Evolutionary conservation across 1,140 invertebrate species (phyloP).

Genomic region (Drosophila truncata): DNA sequence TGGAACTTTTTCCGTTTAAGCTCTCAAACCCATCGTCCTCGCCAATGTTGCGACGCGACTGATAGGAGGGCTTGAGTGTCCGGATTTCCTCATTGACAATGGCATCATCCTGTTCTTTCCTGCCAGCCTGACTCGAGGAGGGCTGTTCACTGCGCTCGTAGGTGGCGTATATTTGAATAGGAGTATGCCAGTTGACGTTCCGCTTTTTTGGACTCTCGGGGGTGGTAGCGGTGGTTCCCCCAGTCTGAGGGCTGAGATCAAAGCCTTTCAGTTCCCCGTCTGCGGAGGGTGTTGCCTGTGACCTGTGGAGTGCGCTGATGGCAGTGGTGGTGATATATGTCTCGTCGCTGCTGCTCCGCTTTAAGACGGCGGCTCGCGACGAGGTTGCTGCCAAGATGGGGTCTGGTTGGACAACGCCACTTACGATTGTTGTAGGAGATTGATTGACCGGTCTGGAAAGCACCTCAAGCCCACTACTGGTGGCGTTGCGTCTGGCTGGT

Average conservation of each 20-base stretch:
- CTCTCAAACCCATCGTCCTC: constrained; percentile 95
- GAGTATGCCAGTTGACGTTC: constrained; percentile 84
- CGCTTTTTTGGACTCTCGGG: constrained; percentile 77
- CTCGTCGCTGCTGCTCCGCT: constrained; percentile 48
- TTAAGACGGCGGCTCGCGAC: constrained; percentile 13
- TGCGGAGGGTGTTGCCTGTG: constrained; percentile 14
- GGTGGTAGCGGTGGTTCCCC: background rate
- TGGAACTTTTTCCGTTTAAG: constrained; percentile 92
- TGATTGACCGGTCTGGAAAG: constrained; percentile 22
- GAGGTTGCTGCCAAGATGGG: constrained; percentile 3
- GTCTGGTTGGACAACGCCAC: constrained; percentile 14
- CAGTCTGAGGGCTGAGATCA: constrained; percentile 56
- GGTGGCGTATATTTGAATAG: constrained; percentile 75
- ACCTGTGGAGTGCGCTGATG: constrained; percentile 34
- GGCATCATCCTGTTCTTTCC: background rate
- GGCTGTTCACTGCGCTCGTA: constrained; percentile 62
- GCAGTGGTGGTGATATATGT: constrained; percentile 58
- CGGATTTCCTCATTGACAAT: constrained; percentile 3
- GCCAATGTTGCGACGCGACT: constrained; percentile 66
- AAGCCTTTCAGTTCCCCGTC: constrained; percentile 13
- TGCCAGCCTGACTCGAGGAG: constrained; percentile 44
- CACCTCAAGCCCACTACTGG: constrained; percentile 27
- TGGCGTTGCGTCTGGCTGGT: constrained; percentile 31
- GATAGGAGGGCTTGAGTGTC: constrained; percentile 24
- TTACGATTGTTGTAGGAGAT: background rate